Percentiles rank a stretch among this genome's conserved stretches.
phyloP scores from a whole-genome alignment of 2,113 vertebrate genomes.

The Pterocles orientalis region DNA sequence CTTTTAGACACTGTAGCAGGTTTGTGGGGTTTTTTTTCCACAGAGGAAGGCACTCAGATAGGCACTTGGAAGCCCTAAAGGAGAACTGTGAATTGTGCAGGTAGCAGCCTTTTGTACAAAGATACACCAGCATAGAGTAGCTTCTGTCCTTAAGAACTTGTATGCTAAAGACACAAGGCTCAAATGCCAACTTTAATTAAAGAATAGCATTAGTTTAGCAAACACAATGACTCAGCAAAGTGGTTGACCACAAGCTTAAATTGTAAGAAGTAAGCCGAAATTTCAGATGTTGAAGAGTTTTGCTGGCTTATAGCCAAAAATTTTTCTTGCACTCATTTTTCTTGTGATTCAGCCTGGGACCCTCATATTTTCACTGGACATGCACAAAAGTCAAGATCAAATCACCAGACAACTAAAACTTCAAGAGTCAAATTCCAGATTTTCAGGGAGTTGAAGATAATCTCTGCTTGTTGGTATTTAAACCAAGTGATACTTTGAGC shows the following conservation, averaged over 20 bases:
- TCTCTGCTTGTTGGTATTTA: neutral
- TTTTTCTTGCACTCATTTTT: neutral
- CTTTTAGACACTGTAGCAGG: neutral
- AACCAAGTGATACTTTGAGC: neutral
- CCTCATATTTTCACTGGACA: neutral
- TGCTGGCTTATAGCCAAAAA: neutral
- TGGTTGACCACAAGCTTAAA: neutral
- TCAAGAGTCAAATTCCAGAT: neutral
- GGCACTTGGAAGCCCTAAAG: neutral
- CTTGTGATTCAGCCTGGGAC: neutral
- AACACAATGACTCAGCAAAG: neutral
- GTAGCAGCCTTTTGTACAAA: neutral
- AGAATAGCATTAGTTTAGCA: neutral
- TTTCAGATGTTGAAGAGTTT: neutral
- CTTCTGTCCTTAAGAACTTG: neutral
- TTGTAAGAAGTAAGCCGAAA: neutral
- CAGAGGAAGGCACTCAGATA: neutral
- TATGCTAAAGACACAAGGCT: neutral
- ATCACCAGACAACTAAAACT: neutral
- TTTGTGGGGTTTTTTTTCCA: neutral
- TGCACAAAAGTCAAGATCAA: neutral
- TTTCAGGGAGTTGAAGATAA: neutral
- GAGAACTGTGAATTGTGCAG: neutral
- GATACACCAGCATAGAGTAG: accelerated
- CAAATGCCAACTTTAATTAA: neutral